phyloP scores from a whole-genome alignment of 2,113 vertebrate genomes.

The Heterotis niloticus region DNA sequence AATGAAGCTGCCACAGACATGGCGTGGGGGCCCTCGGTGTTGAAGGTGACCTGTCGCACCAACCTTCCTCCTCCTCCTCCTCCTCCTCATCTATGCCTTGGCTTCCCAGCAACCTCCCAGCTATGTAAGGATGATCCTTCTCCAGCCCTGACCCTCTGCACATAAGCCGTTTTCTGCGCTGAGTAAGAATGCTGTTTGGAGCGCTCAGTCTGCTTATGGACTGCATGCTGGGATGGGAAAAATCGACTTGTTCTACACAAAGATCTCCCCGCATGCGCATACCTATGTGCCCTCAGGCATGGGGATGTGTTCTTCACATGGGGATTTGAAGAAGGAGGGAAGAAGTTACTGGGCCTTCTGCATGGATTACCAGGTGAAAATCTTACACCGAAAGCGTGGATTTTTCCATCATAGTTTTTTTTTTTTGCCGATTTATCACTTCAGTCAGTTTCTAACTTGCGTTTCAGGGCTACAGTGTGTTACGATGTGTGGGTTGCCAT shows the following conservation, averaged over 20 bases:
- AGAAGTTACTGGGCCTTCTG: background rate
- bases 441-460: slow-evolving; percentile 3
- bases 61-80: background rate
- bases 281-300: background rate
- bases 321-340: background rate
- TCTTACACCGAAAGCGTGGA: background rate
- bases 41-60: background rate
- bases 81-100: background rate
- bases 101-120: background rate
- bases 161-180: background rate
- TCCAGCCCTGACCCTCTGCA: background rate
- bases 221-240: background rate
- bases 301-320: background rate
- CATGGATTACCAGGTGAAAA: slow-evolving; percentile 7
- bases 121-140: background rate
- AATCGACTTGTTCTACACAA: background rate
- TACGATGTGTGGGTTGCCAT: slow-evolving; percentile 16
- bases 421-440: slow-evolving; percentile 19
- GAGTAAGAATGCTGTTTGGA: background rate
- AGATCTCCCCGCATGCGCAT: background rate
- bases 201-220: background rate
- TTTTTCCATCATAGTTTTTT: slow-evolving; percentile 11
- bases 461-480: slow-evolving; percentile 6
- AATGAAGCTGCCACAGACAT: background rate
- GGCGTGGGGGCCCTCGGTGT: too few relatives aligned